Percentiles rank a stretch among this genome's conserved stretches.
Conservation (phyloP, 2,888 invertebrate genomes). For the Oegoconia quadripuncta region DNA sequence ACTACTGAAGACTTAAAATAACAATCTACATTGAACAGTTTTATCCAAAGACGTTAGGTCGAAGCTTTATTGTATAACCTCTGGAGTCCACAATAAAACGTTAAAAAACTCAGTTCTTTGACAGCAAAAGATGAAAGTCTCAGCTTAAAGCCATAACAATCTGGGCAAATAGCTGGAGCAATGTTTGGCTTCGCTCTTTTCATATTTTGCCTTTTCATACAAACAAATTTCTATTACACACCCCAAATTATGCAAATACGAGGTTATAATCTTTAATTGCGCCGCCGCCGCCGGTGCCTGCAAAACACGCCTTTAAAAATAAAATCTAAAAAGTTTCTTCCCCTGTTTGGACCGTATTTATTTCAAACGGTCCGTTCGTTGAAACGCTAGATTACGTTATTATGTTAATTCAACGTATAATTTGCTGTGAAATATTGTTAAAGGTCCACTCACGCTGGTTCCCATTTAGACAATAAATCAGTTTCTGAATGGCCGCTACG, state of each 20-base stretch:
- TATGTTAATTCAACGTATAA: slow-evolving; percentile 1
- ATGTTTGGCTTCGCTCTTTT: slow-evolving; percentile 26
- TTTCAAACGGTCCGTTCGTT: not conserved
- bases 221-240: slow-evolving; percentile 38
- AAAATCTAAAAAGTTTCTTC: slow-evolving; percentile 40
- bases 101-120: slow-evolving; percentile 10
- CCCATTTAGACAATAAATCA: not conserved
- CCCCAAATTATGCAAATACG: slow-evolving; percentile 58
- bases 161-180: slow-evolving; percentile 25
- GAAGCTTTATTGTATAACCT: not conserved
- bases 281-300: slow-evolving; percentile 33
- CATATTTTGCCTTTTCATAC: slow-evolving; percentile 37
- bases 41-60: not conserved
- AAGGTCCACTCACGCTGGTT: not conserved
- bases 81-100: slow-evolving; percentile 14
- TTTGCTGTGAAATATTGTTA: not conserved
- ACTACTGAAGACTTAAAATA: not conserved
- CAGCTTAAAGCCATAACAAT: slow-evolving; percentile 28
- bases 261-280: slow-evolving; percentile 58
- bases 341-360: slow-evolving; percentile 13
- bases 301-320: slow-evolving; percentile 34
- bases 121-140: slow-evolving; percentile 6
- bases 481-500: not conserved
- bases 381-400: slow-evolving; percentile 1
- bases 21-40: not conserved